These are phyloP conservation scores for Bufo bufo DNA, from an alignment of 2,113 vertebrate genomes.

Conservation along the genomic window DNA sequence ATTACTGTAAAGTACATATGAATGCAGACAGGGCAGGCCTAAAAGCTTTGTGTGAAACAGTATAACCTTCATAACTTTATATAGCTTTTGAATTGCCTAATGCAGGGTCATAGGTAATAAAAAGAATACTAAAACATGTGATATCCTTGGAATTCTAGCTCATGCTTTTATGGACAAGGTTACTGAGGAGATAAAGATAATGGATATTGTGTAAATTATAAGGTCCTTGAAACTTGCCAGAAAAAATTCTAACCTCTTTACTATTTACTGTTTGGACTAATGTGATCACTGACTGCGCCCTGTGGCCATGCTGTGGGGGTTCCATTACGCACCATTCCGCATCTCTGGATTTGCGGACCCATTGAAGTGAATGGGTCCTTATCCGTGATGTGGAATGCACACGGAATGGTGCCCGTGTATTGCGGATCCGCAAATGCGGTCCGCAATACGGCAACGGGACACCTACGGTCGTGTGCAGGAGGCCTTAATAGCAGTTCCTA, in stretches of 20 bases:
- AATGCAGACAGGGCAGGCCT: neutral
- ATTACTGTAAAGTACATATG: neutral
- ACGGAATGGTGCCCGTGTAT: too few species aligned
- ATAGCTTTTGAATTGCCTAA: neutral
- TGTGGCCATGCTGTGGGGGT: too few species aligned
- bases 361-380: too few species aligned
- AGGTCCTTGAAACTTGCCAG: neutral
- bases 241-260: neutral
- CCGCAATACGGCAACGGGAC: too few species aligned
- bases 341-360: too few species aligned
- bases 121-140: neutral
- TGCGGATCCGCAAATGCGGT: too few species aligned
- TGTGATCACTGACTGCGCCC: neutral
- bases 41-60: neutral
- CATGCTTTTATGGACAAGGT: neutral
- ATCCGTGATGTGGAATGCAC: too few species aligned
- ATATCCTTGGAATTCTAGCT: neutral
- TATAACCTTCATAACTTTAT: neutral
- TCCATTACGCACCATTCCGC: too few species aligned
- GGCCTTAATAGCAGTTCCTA: too few species aligned
- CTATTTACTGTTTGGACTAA: neutral
- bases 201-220: neutral
- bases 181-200: neutral
- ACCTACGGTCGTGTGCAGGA: too few species aligned
- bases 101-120: neutral